A percentile compares a stretch with the other conserved stretches of the same genome.
Conservation (phyloP, 2,797 vertebrate genomes). For the Nyctalus aviator region DNA sequence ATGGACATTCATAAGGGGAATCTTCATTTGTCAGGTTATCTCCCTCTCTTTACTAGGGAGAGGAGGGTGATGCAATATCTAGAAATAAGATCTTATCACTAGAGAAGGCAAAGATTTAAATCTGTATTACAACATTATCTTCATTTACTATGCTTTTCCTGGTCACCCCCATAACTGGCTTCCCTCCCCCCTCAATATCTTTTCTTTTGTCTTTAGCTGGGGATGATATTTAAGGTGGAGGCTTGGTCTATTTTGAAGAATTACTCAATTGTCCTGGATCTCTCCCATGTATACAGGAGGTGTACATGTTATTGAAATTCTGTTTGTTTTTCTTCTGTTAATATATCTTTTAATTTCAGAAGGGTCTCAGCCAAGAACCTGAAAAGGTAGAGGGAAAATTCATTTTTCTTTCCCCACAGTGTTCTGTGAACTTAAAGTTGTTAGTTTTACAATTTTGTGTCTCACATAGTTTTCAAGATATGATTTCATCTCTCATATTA, state of each 20-base stretch:
- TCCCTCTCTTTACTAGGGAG: neutral
- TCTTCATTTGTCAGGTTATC: neutral
- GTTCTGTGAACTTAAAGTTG: constrained; percentile 18
- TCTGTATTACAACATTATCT: neutral
- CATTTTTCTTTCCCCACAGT: neutral
- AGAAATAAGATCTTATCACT: neutral
- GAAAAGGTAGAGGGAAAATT: neutral
- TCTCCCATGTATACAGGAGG: neutral
- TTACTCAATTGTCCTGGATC: neutral
- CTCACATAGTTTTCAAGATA: constrained; percentile 1
- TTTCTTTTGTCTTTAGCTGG: neutral
- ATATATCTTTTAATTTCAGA: neutral
- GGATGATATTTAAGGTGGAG: neutral
- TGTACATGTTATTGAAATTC: neutral
- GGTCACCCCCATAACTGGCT: neutral
- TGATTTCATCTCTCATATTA: constrained; percentile 1
- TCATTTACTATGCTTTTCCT: neutral
- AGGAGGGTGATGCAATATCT: neutral
- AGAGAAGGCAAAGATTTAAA: neutral
- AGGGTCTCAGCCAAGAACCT: neutral
- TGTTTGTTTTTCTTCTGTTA: neutral
- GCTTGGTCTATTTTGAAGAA: neutral
- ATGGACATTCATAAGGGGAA: neutral
- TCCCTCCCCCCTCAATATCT: neutral
- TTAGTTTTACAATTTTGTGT: neutral